Base-by-base conservation (phyloP, 2,888 invertebrate species). In the Eustalomyia histrio region DNA sequence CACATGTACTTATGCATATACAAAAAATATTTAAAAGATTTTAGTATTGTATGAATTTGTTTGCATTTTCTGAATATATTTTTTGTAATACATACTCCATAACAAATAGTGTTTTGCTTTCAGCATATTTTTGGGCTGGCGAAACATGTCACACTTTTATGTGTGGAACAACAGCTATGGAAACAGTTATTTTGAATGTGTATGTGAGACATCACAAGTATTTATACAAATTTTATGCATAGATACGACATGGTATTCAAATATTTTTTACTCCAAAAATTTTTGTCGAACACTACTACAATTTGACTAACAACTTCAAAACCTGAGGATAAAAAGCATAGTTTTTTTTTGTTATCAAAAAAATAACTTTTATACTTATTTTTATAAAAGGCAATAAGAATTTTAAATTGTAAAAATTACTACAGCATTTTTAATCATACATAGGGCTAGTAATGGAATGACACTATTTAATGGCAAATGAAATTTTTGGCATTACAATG, bases 61-160 rank as follows among this genome's bases (percentile, higher is more conserved):
- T 21, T 21, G 21, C 21, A 21, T 21, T 21, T 21, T 21, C 21
- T 21, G 21, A 55, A 24, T 55, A 12, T 39, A 29, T 6, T 29
- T 29, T 29, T 21, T 50, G 17, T 29, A n/a, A 55, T 29, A 64
- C 33, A 57, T 63, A 57, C 67, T 67, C 52, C 24, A 71, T 53
- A 43, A 8, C 16, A 55, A 53, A 33, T 52, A 43, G 35, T 52
- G 57, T 74, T 50, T 50, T 39, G 64, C 53, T 76, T 53, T 53
- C 33, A 76, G 68, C 72, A 80, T 73, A 73, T 64, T 76, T 80
- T 76, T 80, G 64, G 68, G 72, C 58, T 64, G 61, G 53, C 21
- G 68, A 57, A 68, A 58, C 57, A 64, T 76, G 64, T 76, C 76
- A 69, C 76, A 72, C 67, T 61, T 64, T 73, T 64, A 47, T 64